Evolutionary conservation across 2,113 vertebrate genomes (phyloP).

Genomic region (Triplophysa rosa): DNA sequence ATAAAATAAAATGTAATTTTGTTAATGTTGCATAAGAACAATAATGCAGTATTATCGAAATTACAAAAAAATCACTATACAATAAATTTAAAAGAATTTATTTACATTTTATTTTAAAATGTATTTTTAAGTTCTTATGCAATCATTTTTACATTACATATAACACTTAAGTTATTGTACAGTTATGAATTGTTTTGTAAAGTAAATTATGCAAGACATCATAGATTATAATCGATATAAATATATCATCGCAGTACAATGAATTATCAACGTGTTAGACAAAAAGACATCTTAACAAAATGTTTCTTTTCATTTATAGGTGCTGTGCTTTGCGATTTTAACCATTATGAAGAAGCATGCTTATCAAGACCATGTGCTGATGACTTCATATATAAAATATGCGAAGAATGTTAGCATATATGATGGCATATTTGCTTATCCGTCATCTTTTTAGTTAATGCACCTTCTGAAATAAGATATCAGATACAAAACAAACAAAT

Average conservation of each 20-base stretch:
- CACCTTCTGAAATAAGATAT: neutral
- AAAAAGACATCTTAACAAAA: neutral
- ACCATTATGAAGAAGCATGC: neutral
- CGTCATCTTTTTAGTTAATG: neutral
- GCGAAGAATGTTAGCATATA: neutral
- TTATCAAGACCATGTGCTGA: neutral
- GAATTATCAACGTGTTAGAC: neutral
- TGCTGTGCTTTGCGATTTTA: constrained; percentile 57
- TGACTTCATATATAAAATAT: neutral
- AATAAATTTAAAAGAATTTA: too few relatives aligned
- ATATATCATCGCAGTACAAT: neutral
- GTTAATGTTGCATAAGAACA: too few relatives aligned
- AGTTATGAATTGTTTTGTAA: neutral
- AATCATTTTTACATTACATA: neutral
- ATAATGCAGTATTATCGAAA: too few relatives aligned
- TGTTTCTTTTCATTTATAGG: constrained; percentile 39
- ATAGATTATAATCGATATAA: neutral
- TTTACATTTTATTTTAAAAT: too few relatives aligned
- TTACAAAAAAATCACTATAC: too few relatives aligned
- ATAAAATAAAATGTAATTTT: too few relatives aligned
- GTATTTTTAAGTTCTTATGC: too few relatives aligned
- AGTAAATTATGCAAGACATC: too few relatives aligned
- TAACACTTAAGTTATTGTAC: neutral
- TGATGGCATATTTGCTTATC: neutral
- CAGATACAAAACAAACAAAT: neutral